Evolutionary conservation across 2,797 vertebrate species (phyloP).

Genomic region (Kryptolebias ocellatus): DNA sequence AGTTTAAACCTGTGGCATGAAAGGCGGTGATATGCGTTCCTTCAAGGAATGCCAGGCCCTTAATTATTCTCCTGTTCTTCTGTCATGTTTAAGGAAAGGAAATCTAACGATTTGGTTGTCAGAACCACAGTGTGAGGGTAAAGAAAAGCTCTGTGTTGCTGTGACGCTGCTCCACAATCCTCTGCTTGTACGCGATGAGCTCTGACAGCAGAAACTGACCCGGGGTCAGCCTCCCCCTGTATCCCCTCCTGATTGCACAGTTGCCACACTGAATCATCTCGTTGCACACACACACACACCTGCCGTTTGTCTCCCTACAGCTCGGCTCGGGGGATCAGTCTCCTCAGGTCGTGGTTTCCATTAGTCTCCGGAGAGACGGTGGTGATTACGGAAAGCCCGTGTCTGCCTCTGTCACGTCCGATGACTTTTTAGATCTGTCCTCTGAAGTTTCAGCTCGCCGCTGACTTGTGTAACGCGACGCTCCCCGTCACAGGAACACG

Average conservation of each 20-base stretch:
- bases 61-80: too few species aligned
- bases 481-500: slow-evolving; percentile 44
- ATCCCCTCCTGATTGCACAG: slow-evolving; percentile 79
- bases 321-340: slow-evolving; percentile 61
- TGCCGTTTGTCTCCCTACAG: slow-evolving; percentile 59
- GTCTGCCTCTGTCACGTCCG: slow-evolving; percentile 69
- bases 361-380: slow-evolving; percentile 70
- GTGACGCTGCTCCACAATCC: slow-evolving; percentile 44
- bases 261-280: slow-evolving; percentile 79
- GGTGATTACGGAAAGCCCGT: slow-evolving; percentile 68
- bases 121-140: slow-evolving; percentile 29
- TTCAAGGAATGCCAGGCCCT: too few species aligned
- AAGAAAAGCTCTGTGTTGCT: slow-evolving; percentile 47
- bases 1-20: too few species aligned
- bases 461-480: slow-evolving; percentile 40
- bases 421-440: slow-evolving; percentile 68
- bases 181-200: slow-evolving; percentile 69
- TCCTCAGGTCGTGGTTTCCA: slow-evolving; percentile 78
- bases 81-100: too few species aligned
- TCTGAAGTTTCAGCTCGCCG: slow-evolving; percentile 40
- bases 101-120: slow-evolving; percentile 63
- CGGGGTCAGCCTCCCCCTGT: slow-evolving; percentile 59
- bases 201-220: slow-evolving; percentile 76
- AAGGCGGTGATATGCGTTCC: too few species aligned
- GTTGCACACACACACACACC: slow-evolving; percentile 83